phyloP scores from a whole-genome alignment of 2,797 vertebrate genomes.

The Pristis pectinata region DNA sequence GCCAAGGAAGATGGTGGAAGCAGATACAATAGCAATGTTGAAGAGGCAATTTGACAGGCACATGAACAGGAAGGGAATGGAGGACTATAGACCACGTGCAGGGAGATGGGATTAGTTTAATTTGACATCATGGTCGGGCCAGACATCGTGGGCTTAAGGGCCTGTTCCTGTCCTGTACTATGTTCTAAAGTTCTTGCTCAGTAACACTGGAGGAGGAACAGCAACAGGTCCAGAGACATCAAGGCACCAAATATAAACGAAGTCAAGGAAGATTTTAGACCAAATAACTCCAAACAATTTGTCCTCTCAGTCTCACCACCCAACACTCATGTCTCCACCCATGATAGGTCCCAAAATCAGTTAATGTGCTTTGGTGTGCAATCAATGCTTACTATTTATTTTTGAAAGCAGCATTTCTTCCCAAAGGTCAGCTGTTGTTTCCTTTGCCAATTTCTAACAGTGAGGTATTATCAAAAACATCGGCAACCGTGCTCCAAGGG shows the following conservation, averaged over 20 bases:
- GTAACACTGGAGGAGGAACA: background rate
- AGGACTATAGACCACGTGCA: too few species aligned
- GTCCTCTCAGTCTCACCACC: too few species aligned
- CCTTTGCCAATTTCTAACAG: background rate
- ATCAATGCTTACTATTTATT: background rate
- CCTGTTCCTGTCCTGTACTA: too few species aligned
- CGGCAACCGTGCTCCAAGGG: background rate
- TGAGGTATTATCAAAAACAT: conserved; percentile 22
- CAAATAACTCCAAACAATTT: background rate
- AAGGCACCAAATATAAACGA: background rate
- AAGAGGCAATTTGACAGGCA: too few species aligned
- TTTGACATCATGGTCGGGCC: too few species aligned
- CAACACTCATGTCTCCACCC: background rate
- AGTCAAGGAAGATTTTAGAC: background rate
- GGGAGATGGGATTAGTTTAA: too few species aligned
- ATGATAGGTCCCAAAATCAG: background rate
- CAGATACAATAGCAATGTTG: too few species aligned
- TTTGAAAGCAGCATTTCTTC: background rate
- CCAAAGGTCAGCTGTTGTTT: conserved; percentile 2
- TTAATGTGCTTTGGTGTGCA: background rate
- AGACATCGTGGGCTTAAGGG: too few species aligned
- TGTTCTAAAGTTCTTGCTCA: background rate
- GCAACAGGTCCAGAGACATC: background rate
- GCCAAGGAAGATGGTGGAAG: too few species aligned
- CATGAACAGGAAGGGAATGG: too few species aligned